These are phyloP conservation scores for Holocentrus rufus DNA, from an alignment of 2,797 vertebrate species.

Conservation along the genomic window DNA sequence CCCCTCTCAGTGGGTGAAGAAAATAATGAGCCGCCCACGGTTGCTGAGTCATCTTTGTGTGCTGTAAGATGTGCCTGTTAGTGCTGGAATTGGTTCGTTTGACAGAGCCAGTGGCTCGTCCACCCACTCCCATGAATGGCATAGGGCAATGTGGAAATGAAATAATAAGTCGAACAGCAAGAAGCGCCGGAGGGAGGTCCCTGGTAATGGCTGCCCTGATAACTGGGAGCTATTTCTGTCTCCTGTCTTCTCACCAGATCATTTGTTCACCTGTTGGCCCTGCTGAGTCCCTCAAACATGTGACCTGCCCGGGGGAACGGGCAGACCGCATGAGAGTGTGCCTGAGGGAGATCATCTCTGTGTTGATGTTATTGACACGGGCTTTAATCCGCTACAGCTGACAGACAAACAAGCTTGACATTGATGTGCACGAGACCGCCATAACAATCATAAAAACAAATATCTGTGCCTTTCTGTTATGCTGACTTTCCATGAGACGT, in stretches of 20 bases:
- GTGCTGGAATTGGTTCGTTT: slow-evolving; percentile 49
- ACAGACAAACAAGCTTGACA: slow-evolving; percentile 23
- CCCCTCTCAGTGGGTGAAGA: slow-evolving; percentile 46
- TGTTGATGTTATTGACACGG: neutral
- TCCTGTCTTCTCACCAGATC: slow-evolving; percentile 51
- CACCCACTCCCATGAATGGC: slow-evolving; percentile 43
- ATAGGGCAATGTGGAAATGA: slow-evolving; percentile 44
- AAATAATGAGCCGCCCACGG: slow-evolving; percentile 70
- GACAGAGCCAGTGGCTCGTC: slow-evolving; percentile 49
- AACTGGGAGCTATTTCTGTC: slow-evolving; percentile 54
- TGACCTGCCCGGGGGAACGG: slow-evolving; percentile 33
- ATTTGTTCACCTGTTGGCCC: slow-evolving; percentile 60
- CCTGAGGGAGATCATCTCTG: slow-evolving; percentile 1
- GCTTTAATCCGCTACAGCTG: slow-evolving; percentile 18
- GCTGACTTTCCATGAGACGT: neutral
- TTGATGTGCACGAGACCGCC: slow-evolving; percentile 17
- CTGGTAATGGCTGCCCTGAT: slow-evolving; percentile 57
- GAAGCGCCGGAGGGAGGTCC: slow-evolving; percentile 59
- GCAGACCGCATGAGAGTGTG: slow-evolving; percentile 6
- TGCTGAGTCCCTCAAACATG: slow-evolving; percentile 29
- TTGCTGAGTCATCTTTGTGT: slow-evolving; percentile 63
- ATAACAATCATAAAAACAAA: neutral
- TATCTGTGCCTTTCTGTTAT: slow-evolving; percentile 2
- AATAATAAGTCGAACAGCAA: slow-evolving; percentile 67
- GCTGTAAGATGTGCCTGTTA: slow-evolving; percentile 47